Base-by-base conservation (phyloP, 2,113 vertebrate genomes). In the Psephotus haematonotus region DNA sequence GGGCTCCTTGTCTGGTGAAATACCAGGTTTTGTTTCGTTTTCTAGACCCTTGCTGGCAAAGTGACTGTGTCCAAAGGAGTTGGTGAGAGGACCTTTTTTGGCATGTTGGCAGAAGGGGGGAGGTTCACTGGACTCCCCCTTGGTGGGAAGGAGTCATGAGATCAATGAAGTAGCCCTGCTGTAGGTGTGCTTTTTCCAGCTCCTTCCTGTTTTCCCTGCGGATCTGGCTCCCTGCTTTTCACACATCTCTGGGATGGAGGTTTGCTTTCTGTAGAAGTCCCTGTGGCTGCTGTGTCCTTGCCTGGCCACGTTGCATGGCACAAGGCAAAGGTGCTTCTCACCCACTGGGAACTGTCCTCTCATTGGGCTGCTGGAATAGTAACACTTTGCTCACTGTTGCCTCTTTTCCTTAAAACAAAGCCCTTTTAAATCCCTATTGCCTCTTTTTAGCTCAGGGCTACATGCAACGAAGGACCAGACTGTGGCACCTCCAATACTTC, bases 31-130 rank as follows among this genome's bases (percentile, higher is more conserved):
- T 94, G 65, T 92, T 86, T 70, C 8, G 0, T 80, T 92, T 96
- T 93, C 96, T 91, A 67, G 89, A 91, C 41, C 68, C 53, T 96
- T 86, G 59, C 92, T 95, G 96, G 92, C 96, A 44, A 83, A 84
- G 43, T 3, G 55, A 63, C 89, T 97, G 80, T 92, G 86, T 75
- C 81, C 72, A 57, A 77, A 86, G 64, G 50, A 43, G 3, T 71
- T 86, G 3, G 5, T 62, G 80, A 74, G 59, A 86, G 68, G 86
- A 95, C 89, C 86, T 81, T 95, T 93, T 83, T 77, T 96, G 95
- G 83, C 95, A 64, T 60, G 49, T 37, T 0, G 1, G 39, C 27
- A 46, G 29, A 75, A 46, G 14, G 9, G 33, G 62, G 62, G 23
- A 53, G 23, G 3, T 33, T 76, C 11, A 33, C 53, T 49, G 6